A percentile compares a stretch with the other conserved stretches of the same genome.
Evolutionary conservation across 2,797 vertebrate genomes (phyloP).

Genomic region (Bradypodion pumilum): DNA sequence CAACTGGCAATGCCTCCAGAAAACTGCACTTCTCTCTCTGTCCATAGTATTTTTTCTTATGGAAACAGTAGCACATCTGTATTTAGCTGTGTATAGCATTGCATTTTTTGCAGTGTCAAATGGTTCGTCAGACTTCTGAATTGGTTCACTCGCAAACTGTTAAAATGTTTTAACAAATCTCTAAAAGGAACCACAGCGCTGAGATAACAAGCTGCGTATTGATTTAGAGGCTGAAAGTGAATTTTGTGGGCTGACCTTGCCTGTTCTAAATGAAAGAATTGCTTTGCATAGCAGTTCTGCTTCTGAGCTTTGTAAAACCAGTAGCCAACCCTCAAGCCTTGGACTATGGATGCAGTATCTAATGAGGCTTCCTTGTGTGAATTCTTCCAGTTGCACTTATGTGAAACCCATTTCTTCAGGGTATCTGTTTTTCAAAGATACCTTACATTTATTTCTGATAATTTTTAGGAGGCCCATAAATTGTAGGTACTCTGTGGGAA

Average conservation of each 20-base stretch:
- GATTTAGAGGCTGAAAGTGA: neutral
- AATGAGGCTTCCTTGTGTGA: neutral
- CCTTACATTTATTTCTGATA: neutral
- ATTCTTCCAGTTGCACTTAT: neutral
- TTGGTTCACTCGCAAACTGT: constrained; percentile 4
- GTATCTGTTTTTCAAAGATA: neutral
- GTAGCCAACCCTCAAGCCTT: neutral
- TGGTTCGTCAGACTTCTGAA: constrained; percentile 5
- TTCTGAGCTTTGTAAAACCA: neutral
- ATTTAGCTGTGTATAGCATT: constrained; percentile 45
- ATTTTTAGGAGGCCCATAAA: neutral
- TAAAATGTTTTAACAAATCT: constrained; percentile 5
- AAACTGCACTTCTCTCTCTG: constrained; percentile 9
- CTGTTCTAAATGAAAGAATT: neutral
- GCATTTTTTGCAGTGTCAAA: constrained; percentile 19
- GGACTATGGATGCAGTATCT: neutral
- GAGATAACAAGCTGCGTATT: constrained; percentile 1
- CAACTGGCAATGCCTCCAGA: neutral
- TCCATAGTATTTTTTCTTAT: constrained; percentile 6
- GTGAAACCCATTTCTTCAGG: neutral
- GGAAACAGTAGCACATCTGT: constrained; percentile 42
- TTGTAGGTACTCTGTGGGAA: neutral
- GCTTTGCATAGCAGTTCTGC: neutral
- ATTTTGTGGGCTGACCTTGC: neutral
- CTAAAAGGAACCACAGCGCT: constrained; percentile 22